Evolutionary conservation across 2,888 invertebrate species (phyloP).

Genomic region (Phlogophora meticulosa): DNA sequence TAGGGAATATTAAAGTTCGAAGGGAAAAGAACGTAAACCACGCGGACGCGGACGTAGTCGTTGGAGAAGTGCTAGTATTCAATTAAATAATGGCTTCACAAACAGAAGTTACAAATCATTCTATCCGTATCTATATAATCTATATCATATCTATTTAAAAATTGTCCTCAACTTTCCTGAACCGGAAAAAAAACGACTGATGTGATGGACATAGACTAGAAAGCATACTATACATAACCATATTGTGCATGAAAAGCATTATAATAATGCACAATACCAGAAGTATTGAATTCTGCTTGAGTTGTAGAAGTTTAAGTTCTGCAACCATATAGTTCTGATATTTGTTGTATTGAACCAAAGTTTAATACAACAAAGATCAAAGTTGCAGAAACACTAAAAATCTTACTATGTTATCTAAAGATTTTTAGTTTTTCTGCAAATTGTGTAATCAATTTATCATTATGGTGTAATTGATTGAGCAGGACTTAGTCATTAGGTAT

Average conservation of each 20-base stretch:
- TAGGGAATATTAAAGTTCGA: no score
- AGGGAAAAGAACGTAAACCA: no score
- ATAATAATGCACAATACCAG: conserved; percentile 42
- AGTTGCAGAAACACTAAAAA: no score
- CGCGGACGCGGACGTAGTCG: no score
- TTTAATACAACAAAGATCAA: no score
- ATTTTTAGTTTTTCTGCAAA: no score
- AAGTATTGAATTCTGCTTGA: neutral
- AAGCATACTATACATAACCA: conserved; percentile 10
- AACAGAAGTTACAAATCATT: neutral
- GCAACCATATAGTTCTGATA: neutral
- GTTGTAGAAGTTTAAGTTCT: neutral
- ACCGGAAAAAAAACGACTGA: conserved; percentile 11
- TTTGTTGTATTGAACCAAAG: no score
- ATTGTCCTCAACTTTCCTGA: neutral
- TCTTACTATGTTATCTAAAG: no score
- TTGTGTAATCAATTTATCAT: no score
- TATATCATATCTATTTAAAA: no score
- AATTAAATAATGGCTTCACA: neutral
- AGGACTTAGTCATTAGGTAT: neutral
- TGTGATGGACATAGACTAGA: neutral
- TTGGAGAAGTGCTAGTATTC: no score
- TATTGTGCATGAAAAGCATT: conserved; percentile 13
- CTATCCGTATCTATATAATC: no score
- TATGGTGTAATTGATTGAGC: neutral